A percentile compares a stretch with the other conserved stretches of the same genome.
phyloP scores from a whole-genome alignment of 2,113 vertebrate genomes.

The Microtus montanus region DNA sequence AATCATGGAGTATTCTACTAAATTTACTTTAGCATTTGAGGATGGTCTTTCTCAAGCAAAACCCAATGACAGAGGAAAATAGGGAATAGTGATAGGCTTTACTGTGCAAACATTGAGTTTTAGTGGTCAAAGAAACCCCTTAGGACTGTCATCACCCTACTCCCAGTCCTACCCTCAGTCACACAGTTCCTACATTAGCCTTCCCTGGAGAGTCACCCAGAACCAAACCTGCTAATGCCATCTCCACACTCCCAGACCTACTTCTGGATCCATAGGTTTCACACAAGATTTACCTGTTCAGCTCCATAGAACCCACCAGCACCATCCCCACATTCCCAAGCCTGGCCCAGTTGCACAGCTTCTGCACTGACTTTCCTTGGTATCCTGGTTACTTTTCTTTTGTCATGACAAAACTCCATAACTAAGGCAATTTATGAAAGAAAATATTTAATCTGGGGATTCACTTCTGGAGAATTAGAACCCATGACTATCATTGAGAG shows the following conservation, averaged over 20 bases:
- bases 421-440: too few relatives aligned
- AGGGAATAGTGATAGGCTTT: background rate
- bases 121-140: background rate
- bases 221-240: background rate
- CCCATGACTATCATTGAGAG: too few relatives aligned
- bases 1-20: background rate
- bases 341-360: background rate
- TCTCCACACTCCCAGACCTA: background rate
- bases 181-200: background rate
- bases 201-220: background rate
- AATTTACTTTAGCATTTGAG: slow-evolving; percentile 22
- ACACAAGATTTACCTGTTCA: background rate
- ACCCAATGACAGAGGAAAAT: background rate
- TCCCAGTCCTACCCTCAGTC: background rate
- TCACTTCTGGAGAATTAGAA: too few relatives aligned
- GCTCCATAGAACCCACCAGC: background rate
- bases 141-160: background rate
- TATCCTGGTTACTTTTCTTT: background rate
- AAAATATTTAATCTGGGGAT: too few relatives aligned
- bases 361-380: background rate
- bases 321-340: background rate
- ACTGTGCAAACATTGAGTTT: background rate
- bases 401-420: background rate
- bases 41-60: background rate
- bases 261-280: background rate